phyloP scores from a whole-genome alignment of 2,113 vertebrate genomes.

The Otis tarda region DNA sequence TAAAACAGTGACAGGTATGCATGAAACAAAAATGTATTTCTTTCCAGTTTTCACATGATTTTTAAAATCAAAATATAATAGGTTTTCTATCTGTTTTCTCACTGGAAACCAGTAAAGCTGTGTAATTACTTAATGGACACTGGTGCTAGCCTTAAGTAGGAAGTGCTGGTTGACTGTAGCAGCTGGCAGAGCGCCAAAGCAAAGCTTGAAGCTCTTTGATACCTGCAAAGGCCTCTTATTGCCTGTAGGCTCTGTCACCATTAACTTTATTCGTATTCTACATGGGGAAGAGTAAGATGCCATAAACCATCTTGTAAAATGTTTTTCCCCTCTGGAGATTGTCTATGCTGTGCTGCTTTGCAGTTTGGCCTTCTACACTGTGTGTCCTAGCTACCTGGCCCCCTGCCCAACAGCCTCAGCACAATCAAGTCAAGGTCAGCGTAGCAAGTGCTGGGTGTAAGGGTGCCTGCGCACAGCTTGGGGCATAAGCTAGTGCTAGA shows the following conservation, averaged over 20 bases:
- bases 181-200: constrained; percentile 26
- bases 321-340: not conserved
- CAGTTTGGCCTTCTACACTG: not conserved
- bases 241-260: constrained; percentile 30
- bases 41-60: not conserved
- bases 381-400: not conserved
- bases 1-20: not conserved
- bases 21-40: not conserved
- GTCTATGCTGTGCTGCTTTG: not conserved
- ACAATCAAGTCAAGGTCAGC: not conserved
- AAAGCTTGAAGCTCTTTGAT: constrained; percentile 48
- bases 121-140: not conserved
- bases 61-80: not conserved
- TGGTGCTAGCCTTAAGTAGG: not conserved
- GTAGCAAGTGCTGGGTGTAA: fast-evolving
- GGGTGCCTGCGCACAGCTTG: not conserved
- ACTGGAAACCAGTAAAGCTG: not conserved
- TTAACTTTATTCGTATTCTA: constrained; percentile 12
- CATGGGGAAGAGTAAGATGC: not conserved
- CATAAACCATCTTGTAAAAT: not conserved
- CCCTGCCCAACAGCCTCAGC: fast-evolving
- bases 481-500: too few relatives aligned
- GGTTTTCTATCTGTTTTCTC: not conserved
- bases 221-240: constrained; percentile 48
- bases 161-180: not conserved